These are phyloP conservation scores for Andricus quercusramuli DNA, from an alignment of 2,888 invertebrate species.

Conservation along the genomic window DNA sequence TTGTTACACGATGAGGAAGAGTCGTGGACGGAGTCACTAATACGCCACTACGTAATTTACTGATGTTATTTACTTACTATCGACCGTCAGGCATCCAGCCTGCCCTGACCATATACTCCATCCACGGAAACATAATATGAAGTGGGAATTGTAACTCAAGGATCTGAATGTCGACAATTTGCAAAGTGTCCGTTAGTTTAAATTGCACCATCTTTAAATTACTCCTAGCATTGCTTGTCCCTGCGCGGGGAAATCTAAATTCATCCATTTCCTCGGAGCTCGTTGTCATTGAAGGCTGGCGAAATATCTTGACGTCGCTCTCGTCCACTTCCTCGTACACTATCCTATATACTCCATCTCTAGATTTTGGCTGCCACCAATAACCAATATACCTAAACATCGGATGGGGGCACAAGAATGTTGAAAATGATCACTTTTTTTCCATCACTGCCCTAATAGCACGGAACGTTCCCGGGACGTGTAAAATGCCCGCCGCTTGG, in stretches of 20 bases:
- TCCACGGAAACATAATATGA: conserved; percentile 92
- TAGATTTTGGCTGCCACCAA: conserved; percentile 96
- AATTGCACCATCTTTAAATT: conserved; percentile 92
- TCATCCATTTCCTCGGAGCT: conserved; percentile 91
- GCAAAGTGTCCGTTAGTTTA: conserved; percentile 83
- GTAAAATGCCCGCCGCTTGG: too few relatives aligned
- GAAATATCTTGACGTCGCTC: conserved; percentile 93
- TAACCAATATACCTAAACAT: conserved; percentile 89
- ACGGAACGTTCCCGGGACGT: too few relatives aligned
- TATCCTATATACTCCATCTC: conserved; percentile 88
- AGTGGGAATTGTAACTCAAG: conserved; percentile 88
- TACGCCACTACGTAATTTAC: too few relatives aligned
- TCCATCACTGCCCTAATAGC: too few relatives aligned
- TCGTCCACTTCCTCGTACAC: conserved; percentile 93
- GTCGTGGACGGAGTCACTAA: too few relatives aligned
- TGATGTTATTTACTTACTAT: conserved; percentile 81
- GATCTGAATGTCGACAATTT: conserved; percentile 88
- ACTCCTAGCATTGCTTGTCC: conserved; percentile 94
- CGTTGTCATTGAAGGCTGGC: conserved; percentile 91
- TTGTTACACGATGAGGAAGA: too few relatives aligned
- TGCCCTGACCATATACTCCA: conserved; percentile 96
- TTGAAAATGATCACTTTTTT: too few relatives aligned
- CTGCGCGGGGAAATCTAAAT: conserved; percentile 92
- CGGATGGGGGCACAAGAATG: too few relatives aligned
- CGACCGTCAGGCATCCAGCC: conserved; percentile 97